Evolutionary conservation across 2,113 vertebrate genomes (phyloP), one percentile per base, ranked within the genome.

Genomic region (Sceloporus undulatus): DNA sequence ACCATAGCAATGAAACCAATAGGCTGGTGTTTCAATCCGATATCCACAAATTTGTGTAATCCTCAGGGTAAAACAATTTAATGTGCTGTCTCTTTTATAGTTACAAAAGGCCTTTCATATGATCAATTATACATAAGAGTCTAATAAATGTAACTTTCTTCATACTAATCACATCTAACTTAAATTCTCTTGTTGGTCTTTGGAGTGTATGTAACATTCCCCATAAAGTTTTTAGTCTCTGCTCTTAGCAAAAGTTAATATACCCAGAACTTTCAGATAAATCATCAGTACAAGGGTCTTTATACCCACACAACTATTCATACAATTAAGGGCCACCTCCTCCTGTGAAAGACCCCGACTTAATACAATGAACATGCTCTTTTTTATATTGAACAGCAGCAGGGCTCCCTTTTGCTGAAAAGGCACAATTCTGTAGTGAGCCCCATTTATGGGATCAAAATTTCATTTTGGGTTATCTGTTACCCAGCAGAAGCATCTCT

Each of bases 61-160:
- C 97, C 96, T 97, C 91, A 65, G 97, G 96, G 97, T 97, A 96
- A 97, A 97, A 97, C 96, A 97, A 97, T 97, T 97, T 97, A 97
- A 97, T 96, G 94, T 95, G 94, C 96, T 97, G 97, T 97, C 97
- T 97, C 94, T 97, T 97, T 97, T 97, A 97, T 96, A 96, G 96
- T 97, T 97, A 97, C 96, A 97, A 97, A 97, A 97, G 96, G 96
- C 96, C 96, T 97, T 97, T 97, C 95, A 94, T 94, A 95, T 97
- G 97, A 97, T 97, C 97, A 97, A 96, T 97, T 97, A 97, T 96
- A 97, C 97, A 97, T 97, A 94, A 96, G 97, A 97, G 97, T 96
- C 93, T 96, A 97, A 97, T 97, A 97, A 97, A 97, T 96, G 97
- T 97, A 97, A 97, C 97, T 97, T 97, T 97, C 96, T 96, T 97